Evolutionary conservation across 2,888 invertebrate species (phyloP), one percentile per base, ranked within the genome.

Genomic region (Zeuzera pyrina): DNA sequence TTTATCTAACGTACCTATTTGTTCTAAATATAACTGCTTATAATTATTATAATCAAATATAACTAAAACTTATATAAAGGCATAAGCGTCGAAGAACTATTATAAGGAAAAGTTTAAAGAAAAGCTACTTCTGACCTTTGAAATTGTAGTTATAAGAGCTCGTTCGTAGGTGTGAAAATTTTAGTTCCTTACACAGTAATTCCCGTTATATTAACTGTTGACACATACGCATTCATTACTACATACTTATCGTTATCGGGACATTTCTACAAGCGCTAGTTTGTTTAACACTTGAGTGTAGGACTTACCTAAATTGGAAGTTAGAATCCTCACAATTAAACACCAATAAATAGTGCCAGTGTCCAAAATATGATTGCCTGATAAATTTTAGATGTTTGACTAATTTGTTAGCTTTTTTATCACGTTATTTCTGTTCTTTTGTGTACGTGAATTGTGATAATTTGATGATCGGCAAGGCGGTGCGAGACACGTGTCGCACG

Each of bases 381-480:
- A 41, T 44, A 46, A 31, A 36, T 36, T 12, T 31, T 25, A 25
- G 7, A 16, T 31, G 15, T 25, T 15, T 31, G 16, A n/a, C 14
- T 31, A 31, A 27, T 28, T 33, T 21, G 14, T 21, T 41, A 37
- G 37, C 34, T 31, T 41, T 43, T 34, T 48, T 47, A 46, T 35
- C 33, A 33, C 27, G 31, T 38, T 40, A n/a, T 49, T 48, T 38
- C 42, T 41, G 38, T 52, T 47, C 47, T 49, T 54, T 60, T 61
- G 57, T 56, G 43, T 42, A 45, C 48, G 47, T 49, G 47, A 40
- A 43, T 57, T 50, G 72, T 74, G 73, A 73, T 74, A 76, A 76
- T 77, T 72, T 68, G 65, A 65, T 68, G 68, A 67, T 67, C 59
- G 69, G 49, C 52, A 52, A 45, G 54, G 42, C 38, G 46, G 42